Percentiles rank a stretch among this genome's conserved stretches.
These are phyloP conservation scores for Sisyra nigra DNA, from an alignment of 2,888 invertebrate species.

Conservation along the genomic window DNA sequence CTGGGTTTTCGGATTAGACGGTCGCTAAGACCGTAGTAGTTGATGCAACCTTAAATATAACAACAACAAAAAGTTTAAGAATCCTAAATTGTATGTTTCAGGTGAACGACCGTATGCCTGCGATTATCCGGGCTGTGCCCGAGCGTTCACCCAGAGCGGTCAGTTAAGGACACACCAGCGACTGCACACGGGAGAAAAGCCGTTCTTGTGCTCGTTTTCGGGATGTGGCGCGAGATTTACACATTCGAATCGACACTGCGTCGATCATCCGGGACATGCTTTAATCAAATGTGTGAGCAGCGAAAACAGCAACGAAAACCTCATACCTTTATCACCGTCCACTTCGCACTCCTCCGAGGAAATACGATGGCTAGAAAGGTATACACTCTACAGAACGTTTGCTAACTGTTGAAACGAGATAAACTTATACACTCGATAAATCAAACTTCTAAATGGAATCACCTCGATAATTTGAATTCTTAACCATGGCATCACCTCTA, in stretches of 20 bases:
- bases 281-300: slow-evolving; percentile 27
- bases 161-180: slow-evolving; percentile 63
- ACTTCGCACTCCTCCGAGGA: slow-evolving; percentile 25
- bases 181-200: slow-evolving; percentile 61
- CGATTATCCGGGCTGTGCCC: slow-evolving; percentile 53
- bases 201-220: slow-evolving; percentile 46
- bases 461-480: too few species aligned
- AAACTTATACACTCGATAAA: too few species aligned
- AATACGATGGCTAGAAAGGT: slow-evolving; percentile 33
- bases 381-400: too few species aligned
- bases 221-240: slow-evolving; percentile 53
- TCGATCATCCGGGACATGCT: slow-evolving; percentile 48
- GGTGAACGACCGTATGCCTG: slow-evolving; percentile 59
- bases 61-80: not conserved
- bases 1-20: too few species aligned
- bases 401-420: too few species aligned
- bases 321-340: slow-evolving; percentile 2
- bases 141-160: slow-evolving; percentile 60
- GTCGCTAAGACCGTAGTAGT: too few species aligned
- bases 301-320: not conserved
- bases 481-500: too few species aligned
- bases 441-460: too few species aligned
- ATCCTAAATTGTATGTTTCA: slow-evolving; percentile 16
- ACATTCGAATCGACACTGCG: slow-evolving; percentile 61
- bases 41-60: too few species aligned